Evolutionary conservation across 2,888 invertebrate genomes (phyloP).

Genomic region (Idaea dimidiata): DNA sequence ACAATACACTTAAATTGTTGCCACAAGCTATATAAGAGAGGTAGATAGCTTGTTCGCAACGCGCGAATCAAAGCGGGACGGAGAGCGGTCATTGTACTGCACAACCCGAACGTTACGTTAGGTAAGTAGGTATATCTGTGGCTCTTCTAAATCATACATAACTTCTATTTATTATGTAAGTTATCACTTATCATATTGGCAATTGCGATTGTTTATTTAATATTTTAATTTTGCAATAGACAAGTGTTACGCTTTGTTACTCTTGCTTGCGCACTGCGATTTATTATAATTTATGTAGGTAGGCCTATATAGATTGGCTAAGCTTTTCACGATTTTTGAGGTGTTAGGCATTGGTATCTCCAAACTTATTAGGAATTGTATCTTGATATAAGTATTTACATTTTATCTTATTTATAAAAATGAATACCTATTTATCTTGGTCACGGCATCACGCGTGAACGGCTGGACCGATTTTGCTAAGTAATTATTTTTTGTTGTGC

Average conservation of each 20-base stretch:
- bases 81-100: slow-evolving; percentile 48
- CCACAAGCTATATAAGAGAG: slow-evolving; percentile 38
- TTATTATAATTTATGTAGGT: neutral
- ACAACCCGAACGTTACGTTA: slow-evolving; percentile 5
- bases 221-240: neutral
- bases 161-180: neutral
- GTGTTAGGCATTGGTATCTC: no score
- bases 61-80: slow-evolving; percentile 35
- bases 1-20: slow-evolving; percentile 22
- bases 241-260: neutral
- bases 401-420: no score
- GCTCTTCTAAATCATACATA: neutral
- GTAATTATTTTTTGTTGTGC: no score
- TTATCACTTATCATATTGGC: neutral
- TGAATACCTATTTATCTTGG: no score
- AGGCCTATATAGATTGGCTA: neutral
- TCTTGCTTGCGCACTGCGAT: neutral
- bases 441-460: no score
- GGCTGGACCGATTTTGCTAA: no score
- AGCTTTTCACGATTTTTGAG: neutral
- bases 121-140: neutral
- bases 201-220: slow-evolving; percentile 4
- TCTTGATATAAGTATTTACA: no score
- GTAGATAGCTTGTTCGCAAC: slow-evolving; percentile 35
- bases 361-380: no score